Evolutionary conservation across 2,888 invertebrate genomes (phyloP).

Genomic region (Eurytoma adleriae): DNA sequence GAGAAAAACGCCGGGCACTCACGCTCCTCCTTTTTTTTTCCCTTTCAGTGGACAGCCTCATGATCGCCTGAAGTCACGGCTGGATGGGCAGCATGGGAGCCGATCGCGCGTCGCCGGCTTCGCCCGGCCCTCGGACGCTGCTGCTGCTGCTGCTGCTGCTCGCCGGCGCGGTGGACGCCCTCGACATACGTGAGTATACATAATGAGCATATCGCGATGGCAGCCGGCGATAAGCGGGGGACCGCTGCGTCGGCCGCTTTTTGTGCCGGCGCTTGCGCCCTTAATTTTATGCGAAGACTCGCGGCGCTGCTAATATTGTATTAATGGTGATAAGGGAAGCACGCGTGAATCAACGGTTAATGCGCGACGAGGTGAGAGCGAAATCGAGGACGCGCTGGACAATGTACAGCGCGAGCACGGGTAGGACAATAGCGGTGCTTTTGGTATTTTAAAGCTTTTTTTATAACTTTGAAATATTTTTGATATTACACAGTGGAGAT

Average conservation of each 20-base stretch:
- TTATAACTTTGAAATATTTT: no score
- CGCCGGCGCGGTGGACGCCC: constrained; percentile 39
- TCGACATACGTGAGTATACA: constrained; percentile 71
- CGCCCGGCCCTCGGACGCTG: constrained; percentile 17
- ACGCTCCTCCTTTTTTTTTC: constrained; percentile 48
- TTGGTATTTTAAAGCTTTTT: no score
- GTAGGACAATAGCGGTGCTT: no score
- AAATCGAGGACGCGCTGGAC: no score
- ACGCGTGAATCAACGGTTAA: no score
- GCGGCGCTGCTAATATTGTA: background rate
- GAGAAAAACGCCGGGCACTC: background rate
- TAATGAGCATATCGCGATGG: constrained; percentile 58
- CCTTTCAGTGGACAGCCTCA: constrained; percentile 63
- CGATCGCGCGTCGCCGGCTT: constrained; percentile 62
- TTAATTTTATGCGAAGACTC: background rate
- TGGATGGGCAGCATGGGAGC: constrained; percentile 71
- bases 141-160: constrained; percentile 60
- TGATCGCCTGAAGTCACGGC: constrained; percentile 69
- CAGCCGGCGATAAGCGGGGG: constrained; percentile 47
- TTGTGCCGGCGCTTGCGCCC: background rate
- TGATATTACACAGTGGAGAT: no score
- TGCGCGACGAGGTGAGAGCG: no score
- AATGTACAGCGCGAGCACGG: no score
- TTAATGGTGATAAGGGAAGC: no score
- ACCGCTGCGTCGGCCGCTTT: no score